Evolutionary conservation across 1,140 invertebrate genomes (phyloP), one percentile per base, ranked within the genome.

Genomic region (Platyscapa corneri): DNA sequence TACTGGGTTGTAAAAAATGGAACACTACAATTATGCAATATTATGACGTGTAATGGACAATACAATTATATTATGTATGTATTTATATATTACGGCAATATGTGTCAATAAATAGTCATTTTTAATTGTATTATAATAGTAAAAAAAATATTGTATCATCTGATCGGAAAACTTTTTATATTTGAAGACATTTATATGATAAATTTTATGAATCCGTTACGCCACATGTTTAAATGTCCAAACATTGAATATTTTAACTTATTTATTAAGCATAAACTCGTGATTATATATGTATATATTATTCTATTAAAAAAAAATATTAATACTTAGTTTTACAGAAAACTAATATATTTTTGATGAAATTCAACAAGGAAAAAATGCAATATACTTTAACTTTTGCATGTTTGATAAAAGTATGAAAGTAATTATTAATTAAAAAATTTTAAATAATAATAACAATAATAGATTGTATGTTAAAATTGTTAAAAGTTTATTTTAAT

Each of bases 81-180:
- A n/a, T n/a, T n/a, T 67, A 67, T 67, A 67, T 14, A 67, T 30
- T 67, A 67, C 14, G 34, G 12, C 65, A 67, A 67, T 34, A 67
- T 67, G 30, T 16, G 16, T 67, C n/a, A 18, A 32, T 67, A 67
- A 32, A 67, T 34, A 67, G 34, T 67, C 30, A 67, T 32, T 67
- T 34, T 34, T 32, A 16, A 30, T n/a, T 67, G 6, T 67, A 34
- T 67, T 67, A 18, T n/a, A 67, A 67, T 32, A n/a, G 65, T 5
- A 72, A 72, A 23, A 10, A 72, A 72, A 72, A 72, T 72, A 72
- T 72, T 72, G 39, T 72, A 72, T 72, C 39, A 72, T 0, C 67
- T 72, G 39, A 72, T 72, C 67, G 39, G 27, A 72, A 23, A 20
- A 32, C 65, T 32, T 32, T 8, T 67, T 67, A 67, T 67, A 67